Evolutionary conservation across 2,888 invertebrate genomes (phyloP).

Genomic region (Andrena camellia): DNA sequence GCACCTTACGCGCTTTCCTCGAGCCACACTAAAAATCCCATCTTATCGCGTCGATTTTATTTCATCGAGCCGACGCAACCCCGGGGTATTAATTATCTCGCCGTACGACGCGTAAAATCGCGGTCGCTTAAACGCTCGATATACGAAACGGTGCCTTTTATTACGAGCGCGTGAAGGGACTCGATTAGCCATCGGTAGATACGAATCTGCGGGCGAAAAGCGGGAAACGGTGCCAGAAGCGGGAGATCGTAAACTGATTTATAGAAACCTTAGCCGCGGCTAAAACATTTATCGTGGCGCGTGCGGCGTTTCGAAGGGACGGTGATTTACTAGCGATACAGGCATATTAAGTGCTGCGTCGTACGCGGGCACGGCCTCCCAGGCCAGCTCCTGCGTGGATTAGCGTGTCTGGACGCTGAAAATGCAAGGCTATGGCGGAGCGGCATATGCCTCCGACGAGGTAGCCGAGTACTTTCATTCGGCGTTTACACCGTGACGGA

Average conservation of each 20-base stretch:
- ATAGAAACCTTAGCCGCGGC: conserved; percentile 29
- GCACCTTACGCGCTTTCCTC: conserved; percentile 50
- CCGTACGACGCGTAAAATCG: not conserved
- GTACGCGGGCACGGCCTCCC: not conserved
- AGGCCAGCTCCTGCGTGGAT: conserved; percentile 8
- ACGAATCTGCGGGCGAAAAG: not conserved
- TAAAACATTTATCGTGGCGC: conserved; percentile 38
- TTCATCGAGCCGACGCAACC: not conserved
- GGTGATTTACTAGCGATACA: conserved; percentile 42
- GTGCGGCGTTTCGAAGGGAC: conserved; percentile 40
- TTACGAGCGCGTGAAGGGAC: not conserved
- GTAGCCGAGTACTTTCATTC: conserved; percentile 41
- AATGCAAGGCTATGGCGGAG: conserved; percentile 28
- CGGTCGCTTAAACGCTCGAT: not conserved
- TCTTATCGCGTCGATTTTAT: conserved; percentile 10
- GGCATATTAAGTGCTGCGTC: conserved; percentile 40
- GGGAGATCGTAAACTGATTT: conserved; percentile 31
- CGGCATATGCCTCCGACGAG: conserved; percentile 16
- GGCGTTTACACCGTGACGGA: conserved; percentile 62
- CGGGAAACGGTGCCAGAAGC: not conserved
- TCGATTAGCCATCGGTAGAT: not conserved
- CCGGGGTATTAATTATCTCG: conserved; percentile 4
- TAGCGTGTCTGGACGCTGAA: conserved; percentile 32
- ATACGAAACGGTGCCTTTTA: conserved; percentile 5
- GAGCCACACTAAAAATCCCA: conserved; percentile 11